Conservation (phyloP, 2,797 vertebrate genomes). For the Meda fulgida region DNA sequence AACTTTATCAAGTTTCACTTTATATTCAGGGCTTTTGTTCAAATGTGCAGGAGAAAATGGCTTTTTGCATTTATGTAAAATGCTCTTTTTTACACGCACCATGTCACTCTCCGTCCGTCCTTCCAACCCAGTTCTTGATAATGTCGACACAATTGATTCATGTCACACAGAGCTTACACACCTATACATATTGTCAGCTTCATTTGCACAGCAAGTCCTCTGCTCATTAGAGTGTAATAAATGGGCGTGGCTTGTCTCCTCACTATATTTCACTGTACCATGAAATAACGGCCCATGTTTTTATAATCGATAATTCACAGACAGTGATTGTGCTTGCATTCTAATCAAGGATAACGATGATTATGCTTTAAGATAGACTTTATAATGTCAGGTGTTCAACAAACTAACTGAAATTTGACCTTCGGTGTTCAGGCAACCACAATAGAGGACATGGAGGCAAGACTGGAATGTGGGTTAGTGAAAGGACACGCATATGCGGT, state of each 20-base stretch:
- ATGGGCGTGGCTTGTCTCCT: slow-evolving; percentile 1
- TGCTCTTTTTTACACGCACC: slow-evolving; percentile 1
- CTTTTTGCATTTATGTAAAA: slow-evolving; percentile 30
- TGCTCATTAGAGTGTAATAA: slow-evolving; percentile 33
- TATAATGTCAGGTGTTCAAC: background rate
- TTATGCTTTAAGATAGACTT: slow-evolving; percentile 20
- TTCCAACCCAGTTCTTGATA: slow-evolving; percentile 23
- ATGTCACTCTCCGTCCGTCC: slow-evolving; percentile 39
- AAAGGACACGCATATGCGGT: slow-evolving; percentile 95
- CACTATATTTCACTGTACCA: slow-evolving; percentile 12
- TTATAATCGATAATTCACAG: slow-evolving; percentile 23
- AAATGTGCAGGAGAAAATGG: slow-evolving; percentile 20
- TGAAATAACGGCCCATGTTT: slow-evolving; percentile 16
- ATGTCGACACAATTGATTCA: slow-evolving; percentile 6
- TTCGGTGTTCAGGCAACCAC: slow-evolving; percentile 78
- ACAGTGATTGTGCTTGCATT: slow-evolving; percentile 6
- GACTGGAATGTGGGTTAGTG: slow-evolving; percentile 89
- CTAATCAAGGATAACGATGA: slow-evolving; percentile 11
- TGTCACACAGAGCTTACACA: slow-evolving; percentile 20
- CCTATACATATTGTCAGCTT: slow-evolving; percentile 24
- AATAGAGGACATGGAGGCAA: slow-evolving; percentile 89
- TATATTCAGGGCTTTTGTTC: slow-evolving; percentile 37
- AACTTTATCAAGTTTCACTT: slow-evolving; percentile 26
- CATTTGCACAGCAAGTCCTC: slow-evolving; percentile 25
- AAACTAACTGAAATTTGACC: background rate